phyloP scores from a whole-genome alignment of 2,888 invertebrate species.

The Synanthedon myopaeformis region DNA sequence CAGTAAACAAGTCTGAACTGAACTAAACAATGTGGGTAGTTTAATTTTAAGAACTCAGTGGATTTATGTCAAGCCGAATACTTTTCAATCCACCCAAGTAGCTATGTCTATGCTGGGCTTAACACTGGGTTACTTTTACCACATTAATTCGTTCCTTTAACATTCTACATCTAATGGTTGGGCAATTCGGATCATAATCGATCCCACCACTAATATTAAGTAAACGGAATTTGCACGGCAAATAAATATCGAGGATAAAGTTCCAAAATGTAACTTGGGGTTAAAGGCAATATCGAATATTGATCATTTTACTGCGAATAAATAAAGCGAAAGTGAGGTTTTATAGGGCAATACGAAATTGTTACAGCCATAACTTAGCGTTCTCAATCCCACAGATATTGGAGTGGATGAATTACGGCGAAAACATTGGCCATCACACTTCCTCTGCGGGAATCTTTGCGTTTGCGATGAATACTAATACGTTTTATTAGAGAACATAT shows the following conservation, averaged over 20 bases:
- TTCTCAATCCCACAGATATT: constrained; percentile 58
- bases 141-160: no score
- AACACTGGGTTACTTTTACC: no score
- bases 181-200: no score
- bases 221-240: not conserved
- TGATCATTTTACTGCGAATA: constrained; percentile 64
- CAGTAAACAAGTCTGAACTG: no score
- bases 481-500: constrained; percentile 27
- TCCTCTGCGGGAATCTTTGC: constrained; percentile 20
- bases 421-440: constrained; percentile 40
- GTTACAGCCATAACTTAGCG: constrained; percentile 61
- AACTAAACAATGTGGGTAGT: no score
- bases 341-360: constrained; percentile 66
- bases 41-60: no score
- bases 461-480: constrained; percentile 39
- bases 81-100: no score
- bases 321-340: constrained; percentile 64
- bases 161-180: no score
- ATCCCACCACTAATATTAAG: no score
- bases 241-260: not conserved
- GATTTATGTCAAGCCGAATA: no score
- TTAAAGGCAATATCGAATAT: constrained; percentile 53
- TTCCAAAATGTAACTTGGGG: not conserved
- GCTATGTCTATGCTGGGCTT: no score
- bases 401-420: constrained; percentile 57